A percentile compares a stretch with the other conserved stretches of the same genome.
Evolutionary conservation across 2,113 vertebrate species (phyloP).

Genomic region (Clarias batrachus): DNA sequence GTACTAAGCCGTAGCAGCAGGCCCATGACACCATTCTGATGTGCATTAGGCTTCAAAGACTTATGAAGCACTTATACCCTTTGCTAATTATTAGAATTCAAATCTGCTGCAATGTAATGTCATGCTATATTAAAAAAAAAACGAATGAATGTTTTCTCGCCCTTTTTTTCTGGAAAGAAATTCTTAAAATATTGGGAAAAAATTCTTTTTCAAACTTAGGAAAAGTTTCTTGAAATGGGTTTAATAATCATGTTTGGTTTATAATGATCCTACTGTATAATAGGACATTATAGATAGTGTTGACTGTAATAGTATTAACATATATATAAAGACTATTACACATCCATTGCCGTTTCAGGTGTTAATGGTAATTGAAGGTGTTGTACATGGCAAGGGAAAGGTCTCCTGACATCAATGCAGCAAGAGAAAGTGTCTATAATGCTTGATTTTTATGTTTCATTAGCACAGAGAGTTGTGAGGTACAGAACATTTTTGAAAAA

Average conservation of each 20-base stretch:
- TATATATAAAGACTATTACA: background rate
- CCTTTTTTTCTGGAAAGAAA: background rate
- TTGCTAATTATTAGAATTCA: background rate
- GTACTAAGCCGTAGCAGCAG: background rate
- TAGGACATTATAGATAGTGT: background rate
- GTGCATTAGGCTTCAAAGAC: background rate
- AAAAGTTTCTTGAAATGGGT: background rate
- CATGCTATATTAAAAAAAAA: background rate
- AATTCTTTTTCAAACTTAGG: background rate
- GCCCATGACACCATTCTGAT: background rate
- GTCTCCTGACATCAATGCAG: background rate
- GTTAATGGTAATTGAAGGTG: background rate
- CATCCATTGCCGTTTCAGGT: background rate
- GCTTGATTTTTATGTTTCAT: background rate
- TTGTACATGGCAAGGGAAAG: background rate
- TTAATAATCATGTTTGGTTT: background rate
- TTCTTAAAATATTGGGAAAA: background rate
- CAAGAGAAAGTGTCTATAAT: background rate
- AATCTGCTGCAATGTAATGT: background rate
- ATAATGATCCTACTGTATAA: background rate
- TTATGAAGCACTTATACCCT: background rate
- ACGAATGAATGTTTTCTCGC: background rate
- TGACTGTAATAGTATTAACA: background rate
- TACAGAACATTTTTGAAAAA: background rate
- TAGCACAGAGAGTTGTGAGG: background rate